Conservation (phyloP, 2,113 vertebrate genomes). For the Takifugu bimaculatus region DNA sequence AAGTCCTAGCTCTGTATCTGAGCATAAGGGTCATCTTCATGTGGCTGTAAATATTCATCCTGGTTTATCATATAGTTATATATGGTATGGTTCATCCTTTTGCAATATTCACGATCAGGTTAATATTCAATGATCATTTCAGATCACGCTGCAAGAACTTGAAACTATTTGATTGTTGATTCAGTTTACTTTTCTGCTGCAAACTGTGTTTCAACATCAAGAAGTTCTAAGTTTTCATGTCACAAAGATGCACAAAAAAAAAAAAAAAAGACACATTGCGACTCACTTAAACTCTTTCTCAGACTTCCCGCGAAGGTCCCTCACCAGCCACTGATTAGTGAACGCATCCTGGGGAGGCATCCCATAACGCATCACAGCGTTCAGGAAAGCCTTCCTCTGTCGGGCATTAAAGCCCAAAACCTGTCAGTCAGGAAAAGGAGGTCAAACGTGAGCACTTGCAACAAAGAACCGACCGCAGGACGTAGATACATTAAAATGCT, state of each 20-base stretch:
- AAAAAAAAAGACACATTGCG: neutral
- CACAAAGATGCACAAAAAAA: neutral
- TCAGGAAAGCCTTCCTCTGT: conserved; percentile 96
- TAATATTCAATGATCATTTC: no score
- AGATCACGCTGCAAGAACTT: no score
- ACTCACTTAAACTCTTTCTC: conserved; percentile 99
- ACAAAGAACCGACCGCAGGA: neutral
- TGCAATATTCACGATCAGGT: no score
- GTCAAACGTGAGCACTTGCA: neutral
- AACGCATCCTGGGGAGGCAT: conserved; percentile 99
- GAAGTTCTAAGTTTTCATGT: no score
- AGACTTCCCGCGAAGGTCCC: conserved; percentile 93
- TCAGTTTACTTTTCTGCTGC: no score
- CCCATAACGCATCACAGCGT: conserved; percentile 98
- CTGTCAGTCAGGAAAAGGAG: conserved; percentile 52
- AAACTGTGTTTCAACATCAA: no score
- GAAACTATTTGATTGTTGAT: no score
- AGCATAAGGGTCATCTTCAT: no score
- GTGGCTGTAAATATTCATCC: no score
- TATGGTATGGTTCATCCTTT: no score
- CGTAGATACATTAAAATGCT: neutral
- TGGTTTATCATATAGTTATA: no score
- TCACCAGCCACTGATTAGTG: conserved; percentile 96
- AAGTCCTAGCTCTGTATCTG: no score
- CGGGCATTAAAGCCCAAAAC: conserved; percentile 96